Evolutionary conservation across 2,797 vertebrate genomes (phyloP).

Genomic region (Ciconia nigra): DNA sequence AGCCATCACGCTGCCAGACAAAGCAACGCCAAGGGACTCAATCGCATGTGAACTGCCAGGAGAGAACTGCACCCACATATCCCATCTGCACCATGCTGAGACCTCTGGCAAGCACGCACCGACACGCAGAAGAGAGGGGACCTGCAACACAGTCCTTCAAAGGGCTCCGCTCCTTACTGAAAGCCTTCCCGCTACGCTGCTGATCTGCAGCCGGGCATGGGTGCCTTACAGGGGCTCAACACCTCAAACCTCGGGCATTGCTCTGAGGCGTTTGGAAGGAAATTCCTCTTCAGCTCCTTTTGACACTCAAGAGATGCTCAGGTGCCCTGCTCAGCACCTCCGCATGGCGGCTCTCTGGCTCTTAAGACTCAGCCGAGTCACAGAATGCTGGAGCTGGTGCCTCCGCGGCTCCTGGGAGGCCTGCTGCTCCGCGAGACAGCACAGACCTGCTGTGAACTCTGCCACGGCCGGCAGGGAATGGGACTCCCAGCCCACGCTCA

Average conservation of each 20-base stretch:
- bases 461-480: rapidly evolving
- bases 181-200: rapidly evolving
- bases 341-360: rapidly evolving
- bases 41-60: neutral
- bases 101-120: rapidly evolving
- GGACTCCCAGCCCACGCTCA: neutral
- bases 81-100: rapidly evolving
- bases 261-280: neutral
- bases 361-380: rapidly evolving
- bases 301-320: neutral
- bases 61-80: neutral
- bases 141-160: neutral
- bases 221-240: neutral
- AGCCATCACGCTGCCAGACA: neutral
- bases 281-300: no score
- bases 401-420: neutral
- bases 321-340: neutral
- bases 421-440: rapidly evolving
- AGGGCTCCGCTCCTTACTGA: rapidly evolving
- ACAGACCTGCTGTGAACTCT: neutral
- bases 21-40: neutral
- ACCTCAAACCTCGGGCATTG: neutral
- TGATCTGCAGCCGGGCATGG: rapidly evolving
- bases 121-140: no score
- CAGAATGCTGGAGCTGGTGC: neutral